phyloP scores from a whole-genome alignment of 2,888 invertebrate genomes.

The Mesochorus sp. region DNA sequence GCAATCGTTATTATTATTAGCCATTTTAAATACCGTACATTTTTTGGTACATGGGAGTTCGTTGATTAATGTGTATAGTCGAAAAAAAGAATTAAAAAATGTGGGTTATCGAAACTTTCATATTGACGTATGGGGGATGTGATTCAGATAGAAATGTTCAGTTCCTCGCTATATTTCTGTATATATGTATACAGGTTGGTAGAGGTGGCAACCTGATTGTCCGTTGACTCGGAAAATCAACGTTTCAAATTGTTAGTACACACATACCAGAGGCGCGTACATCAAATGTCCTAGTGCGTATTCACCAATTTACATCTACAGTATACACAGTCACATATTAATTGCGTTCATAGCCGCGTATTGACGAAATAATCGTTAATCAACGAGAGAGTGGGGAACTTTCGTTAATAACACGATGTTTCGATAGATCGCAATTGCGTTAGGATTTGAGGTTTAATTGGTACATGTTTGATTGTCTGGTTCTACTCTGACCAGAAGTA shows the following conservation, averaged over 20 bases:
- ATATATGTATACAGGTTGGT: not conserved
- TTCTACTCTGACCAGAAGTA: too few relatives aligned
- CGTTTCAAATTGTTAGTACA: constrained; percentile 62
- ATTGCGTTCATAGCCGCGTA: constrained; percentile 20
- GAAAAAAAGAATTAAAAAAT: constrained; percentile 22
- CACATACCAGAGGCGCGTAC: constrained; percentile 29
- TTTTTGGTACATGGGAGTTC: constrained; percentile 11
- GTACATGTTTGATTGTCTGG: too few relatives aligned
- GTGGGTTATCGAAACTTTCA: constrained; percentile 14
- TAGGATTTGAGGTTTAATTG: constrained; percentile 14
- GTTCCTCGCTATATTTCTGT: constrained; percentile 6
- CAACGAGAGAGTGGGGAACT: constrained; percentile 38
- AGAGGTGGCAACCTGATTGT: constrained; percentile 60
- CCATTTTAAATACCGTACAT: constrained; percentile 17
- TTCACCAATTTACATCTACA: not conserved
- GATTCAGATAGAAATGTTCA: constrained; percentile 16
- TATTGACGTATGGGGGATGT: not conserved
- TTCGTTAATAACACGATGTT: constrained; percentile 26
- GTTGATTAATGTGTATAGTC: constrained; percentile 37
- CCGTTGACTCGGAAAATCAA: constrained; percentile 71
- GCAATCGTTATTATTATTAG: not conserved
- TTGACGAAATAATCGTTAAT: constrained; percentile 43
- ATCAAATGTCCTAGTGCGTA: constrained; percentile 15
- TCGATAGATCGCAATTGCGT: not conserved
- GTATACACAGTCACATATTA: constrained; percentile 26